phyloP scores from a whole-genome alignment of 2,797 vertebrate species.

The Loriculus beryllinus region DNA sequence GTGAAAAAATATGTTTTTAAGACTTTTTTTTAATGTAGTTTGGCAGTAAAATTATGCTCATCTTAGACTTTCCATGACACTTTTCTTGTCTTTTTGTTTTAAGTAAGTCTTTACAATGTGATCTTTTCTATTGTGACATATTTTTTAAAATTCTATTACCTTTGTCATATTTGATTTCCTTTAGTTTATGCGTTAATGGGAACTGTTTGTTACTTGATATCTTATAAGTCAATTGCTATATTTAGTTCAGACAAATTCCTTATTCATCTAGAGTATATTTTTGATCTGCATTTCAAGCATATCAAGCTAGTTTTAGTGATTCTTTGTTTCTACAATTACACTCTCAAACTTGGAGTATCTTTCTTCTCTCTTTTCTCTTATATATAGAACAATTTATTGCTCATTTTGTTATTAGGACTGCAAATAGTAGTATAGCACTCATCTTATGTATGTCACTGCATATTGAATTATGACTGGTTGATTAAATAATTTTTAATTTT shows the following conservation, averaged over 20 bases:
- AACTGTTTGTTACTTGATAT: not conserved
- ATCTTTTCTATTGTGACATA: not conserved
- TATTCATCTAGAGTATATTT: not conserved
- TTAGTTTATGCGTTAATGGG: not conserved
- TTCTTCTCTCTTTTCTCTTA: not conserved
- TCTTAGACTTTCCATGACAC: not conserved
- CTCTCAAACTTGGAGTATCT: not conserved
- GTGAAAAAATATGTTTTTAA: not conserved
- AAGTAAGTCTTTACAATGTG: not conserved
- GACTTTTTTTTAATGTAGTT: not conserved
- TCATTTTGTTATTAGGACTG: not conserved
- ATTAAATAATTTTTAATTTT: not conserved
- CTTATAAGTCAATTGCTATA: not conserved
- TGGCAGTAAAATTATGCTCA: not conserved
- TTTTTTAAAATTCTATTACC: not conserved
- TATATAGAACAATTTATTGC: not conserved
- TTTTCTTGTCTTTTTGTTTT: not conserved
- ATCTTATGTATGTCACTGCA: not conserved
- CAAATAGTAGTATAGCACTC: not conserved
- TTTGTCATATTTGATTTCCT: not conserved
- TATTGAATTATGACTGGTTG: not conserved
- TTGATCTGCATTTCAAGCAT: not conserved
- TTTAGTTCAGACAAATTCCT: not conserved
- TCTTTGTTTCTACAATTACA: not conserved
- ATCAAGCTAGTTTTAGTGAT: not conserved